Percentiles rank a stretch among this genome's conserved stretches.
These are phyloP conservation scores for Paracentrotus lividus DNA, from an alignment of 53 echinoderm and acorn worm species.

Conservation along the genomic window DNA sequence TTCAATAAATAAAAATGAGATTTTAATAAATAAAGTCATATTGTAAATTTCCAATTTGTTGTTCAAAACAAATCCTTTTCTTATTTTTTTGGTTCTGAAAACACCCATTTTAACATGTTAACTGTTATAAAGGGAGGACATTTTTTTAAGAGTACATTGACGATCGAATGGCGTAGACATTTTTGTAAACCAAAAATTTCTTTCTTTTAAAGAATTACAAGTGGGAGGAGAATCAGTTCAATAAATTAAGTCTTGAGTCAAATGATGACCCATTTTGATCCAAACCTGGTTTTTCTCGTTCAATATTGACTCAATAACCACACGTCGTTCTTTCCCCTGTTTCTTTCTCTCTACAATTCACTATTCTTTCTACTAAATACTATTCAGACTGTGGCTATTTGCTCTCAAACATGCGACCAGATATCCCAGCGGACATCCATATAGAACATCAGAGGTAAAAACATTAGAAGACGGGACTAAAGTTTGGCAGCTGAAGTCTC, in stretches of 20 bases:
- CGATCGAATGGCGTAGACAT: neutral
- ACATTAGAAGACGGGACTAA: slow-evolving; percentile 5
- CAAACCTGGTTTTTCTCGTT: slow-evolving; percentile 57
- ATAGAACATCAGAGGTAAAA: slow-evolving; percentile 9
- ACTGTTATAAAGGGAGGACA: too few relatives aligned
- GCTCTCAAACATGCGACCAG: slow-evolving; percentile 61
- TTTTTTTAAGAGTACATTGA: too few relatives aligned
- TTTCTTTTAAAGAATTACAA: neutral
- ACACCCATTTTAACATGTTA: too few relatives aligned
- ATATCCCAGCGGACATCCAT: slow-evolving; percentile 34
- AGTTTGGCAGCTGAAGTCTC: slow-evolving; percentile 33
- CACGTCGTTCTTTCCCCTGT: neutral
- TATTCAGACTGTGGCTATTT: slow-evolving; percentile 39
- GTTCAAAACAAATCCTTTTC: too few relatives aligned
- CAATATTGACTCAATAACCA: slow-evolving; percentile 44
- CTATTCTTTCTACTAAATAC: slow-evolving; percentile 62
- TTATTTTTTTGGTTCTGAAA: too few relatives aligned
- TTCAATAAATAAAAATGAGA: too few relatives aligned
- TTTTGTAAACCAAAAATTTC: neutral
- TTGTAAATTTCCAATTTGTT: too few relatives aligned
- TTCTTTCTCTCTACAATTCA: slow-evolving; percentile 1
- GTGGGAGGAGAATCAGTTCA: neutral
- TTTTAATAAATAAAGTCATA: too few relatives aligned
- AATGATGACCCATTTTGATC: slow-evolving; percentile 38
- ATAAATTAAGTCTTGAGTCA: slow-evolving; percentile 40